Conservation (phyloP, 2,888 invertebrate genomes). For the Aelia acuminata region DNA sequence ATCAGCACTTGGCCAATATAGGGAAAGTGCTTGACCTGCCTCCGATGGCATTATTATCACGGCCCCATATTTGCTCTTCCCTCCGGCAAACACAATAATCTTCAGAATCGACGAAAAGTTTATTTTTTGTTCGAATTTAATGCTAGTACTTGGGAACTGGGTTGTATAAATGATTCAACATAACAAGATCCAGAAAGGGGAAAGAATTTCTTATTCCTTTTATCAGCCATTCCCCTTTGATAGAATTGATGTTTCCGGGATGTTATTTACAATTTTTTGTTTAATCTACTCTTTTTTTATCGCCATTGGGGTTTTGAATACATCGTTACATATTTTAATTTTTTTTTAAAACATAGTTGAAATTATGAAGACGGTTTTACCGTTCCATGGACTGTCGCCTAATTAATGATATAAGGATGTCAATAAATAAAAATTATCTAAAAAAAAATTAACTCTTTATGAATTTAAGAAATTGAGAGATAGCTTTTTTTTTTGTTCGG, state of each 20-base stretch:
- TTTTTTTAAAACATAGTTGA: too few relatives aligned
- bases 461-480: too few relatives aligned
- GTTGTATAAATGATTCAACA: not conserved
- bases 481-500: too few relatives aligned
- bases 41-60: not conserved
- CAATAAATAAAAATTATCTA: too few relatives aligned
- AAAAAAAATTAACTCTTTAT: too few relatives aligned
- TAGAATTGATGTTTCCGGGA: not conserved
- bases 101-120: not conserved
- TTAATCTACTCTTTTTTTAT: too few relatives aligned
- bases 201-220: not conserved
- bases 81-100: slow-evolving; percentile 33
- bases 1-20: slow-evolving; percentile 6
- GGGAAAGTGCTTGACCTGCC: slow-evolving; percentile 25
- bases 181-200: not conserved
- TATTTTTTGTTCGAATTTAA: slow-evolving; percentile 31
- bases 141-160: not conserved
- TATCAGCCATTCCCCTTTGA: not conserved
- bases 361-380: too few relatives aligned
- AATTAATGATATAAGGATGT: too few relatives aligned
- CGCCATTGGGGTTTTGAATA: too few relatives aligned
- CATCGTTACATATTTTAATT: too few relatives aligned
- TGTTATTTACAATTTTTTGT: not conserved
- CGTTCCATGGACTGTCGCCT: too few relatives aligned
- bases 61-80: not conserved